phyloP scores from a whole-genome alignment of 2,797 vertebrate species.

The Phataginus tricuspis region DNA sequence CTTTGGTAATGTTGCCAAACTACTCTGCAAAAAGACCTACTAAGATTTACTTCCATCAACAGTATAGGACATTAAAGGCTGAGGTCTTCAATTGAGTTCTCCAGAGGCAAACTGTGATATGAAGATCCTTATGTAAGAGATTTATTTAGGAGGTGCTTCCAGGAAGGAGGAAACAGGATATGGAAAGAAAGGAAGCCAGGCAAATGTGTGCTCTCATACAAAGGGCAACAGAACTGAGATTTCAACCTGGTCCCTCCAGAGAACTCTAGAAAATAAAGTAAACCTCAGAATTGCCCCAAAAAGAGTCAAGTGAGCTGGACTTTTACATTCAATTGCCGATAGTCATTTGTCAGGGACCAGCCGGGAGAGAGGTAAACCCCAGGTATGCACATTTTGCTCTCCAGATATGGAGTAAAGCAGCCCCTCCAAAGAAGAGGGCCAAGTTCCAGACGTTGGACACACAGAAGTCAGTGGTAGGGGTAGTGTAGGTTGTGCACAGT shows the following conservation, averaged over 20 bases:
- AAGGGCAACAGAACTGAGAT: neutral
- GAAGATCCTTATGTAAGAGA: neutral
- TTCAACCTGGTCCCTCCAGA: neutral
- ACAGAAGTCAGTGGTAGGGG: neutral
- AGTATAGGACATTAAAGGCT: neutral
- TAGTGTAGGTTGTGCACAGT: neutral
- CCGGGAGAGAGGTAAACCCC: neutral
- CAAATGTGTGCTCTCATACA: neutral
- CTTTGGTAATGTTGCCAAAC: neutral
- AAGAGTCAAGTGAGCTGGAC: neutral
- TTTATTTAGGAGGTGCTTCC: neutral
- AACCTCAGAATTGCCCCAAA: neutral
- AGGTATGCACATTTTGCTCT: fast-evolving
- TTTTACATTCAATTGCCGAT: neutral
- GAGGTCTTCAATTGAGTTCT: neutral
- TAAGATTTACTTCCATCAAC: neutral
- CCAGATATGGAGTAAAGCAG: fast-evolving
- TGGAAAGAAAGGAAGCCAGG: neutral
- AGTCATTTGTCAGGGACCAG: neutral
- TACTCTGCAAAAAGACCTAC: neutral
- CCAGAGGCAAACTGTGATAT: neutral
- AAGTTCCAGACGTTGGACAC: neutral
- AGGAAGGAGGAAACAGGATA: neutral
- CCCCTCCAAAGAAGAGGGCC: neutral
- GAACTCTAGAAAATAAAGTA: neutral